Evolutionary conservation across 2,113 vertebrate species (phyloP), one percentile per base, ranked within the genome.

Genomic region (Forbesichthys papilliferus): DNA sequence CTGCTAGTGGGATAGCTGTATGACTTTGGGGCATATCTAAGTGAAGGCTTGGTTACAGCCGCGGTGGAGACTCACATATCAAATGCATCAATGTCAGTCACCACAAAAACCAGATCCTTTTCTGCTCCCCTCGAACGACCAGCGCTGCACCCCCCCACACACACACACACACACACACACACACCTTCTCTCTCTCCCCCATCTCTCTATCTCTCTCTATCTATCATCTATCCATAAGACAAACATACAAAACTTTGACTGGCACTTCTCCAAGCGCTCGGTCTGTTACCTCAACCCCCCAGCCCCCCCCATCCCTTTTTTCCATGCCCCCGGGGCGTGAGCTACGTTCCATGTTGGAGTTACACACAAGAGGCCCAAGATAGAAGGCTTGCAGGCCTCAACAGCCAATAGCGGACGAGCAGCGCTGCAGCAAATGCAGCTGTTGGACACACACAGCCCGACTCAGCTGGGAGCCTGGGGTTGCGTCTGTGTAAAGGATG

Each of bases 61-160:
- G 74, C 53, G 69, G 73, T 69, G 71, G 78, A 81, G 72, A 79
- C 74, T 80, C 78, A 68, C 75, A 58, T 80, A 84, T 80, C 78
- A 82, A 84, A 88, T 84, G 64, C 83, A 85, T 90, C 89, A 79
- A 69, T 81, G 86, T 88, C 88, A 84, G 61, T 80, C 78, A 71
- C 70, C 78, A 69, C 75, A 81, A 67, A 81, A 84, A 64, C 54
- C 64, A 14, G 36, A 42, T 60, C 33, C 1, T 13, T 60, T 36
- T 34, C 36, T 42, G 7, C 36, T 42, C 36, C 27, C 36, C 36
- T 42, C 36, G 36, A 5, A 42, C 7, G 36, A 8, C 36, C 36
- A 42, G 27, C 27, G 27, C 1, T 27, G 20, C 20, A 1, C 20
- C 20, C 20, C 20, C 27, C 27, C 20, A 20, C 20, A 20, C 20